Evolutionary conservation across 2,797 vertebrate genomes (phyloP).

Genomic region (Ctenosaura bakeri): DNA sequence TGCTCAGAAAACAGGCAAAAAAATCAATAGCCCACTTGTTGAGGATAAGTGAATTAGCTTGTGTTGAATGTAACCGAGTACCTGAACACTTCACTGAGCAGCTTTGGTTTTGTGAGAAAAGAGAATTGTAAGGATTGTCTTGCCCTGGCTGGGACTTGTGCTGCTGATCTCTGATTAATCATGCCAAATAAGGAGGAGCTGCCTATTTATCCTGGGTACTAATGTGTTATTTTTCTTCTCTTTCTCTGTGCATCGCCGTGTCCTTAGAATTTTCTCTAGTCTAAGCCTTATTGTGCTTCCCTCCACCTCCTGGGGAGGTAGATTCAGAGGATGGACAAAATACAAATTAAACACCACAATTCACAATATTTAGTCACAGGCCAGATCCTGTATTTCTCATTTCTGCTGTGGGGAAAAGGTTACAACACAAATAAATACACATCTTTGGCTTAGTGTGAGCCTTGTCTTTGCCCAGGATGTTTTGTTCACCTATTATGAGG

Average conservation of each 20-base stretch:
- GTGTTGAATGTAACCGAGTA: slow-evolving; percentile 83
- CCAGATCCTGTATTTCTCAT: neutral
- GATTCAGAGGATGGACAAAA: neutral
- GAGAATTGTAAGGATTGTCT: slow-evolving; percentile 76
- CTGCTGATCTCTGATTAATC: slow-evolving; percentile 70
- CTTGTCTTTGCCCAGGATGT: too few relatives aligned
- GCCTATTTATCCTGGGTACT: slow-evolving; percentile 57
- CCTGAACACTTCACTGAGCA: slow-evolving; percentile 80
- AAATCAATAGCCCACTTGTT: slow-evolving; percentile 89
- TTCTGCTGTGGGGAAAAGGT: neutral
- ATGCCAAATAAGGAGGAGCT: slow-evolving; percentile 55
- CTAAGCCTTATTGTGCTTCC: slow-evolving; percentile 21
- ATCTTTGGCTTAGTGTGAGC: too few relatives aligned
- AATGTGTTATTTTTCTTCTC: slow-evolving; percentile 52
- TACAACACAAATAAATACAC: neutral
- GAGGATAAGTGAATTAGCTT: slow-evolving; percentile 84
- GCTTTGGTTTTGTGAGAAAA: slow-evolving; percentile 77
- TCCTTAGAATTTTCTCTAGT: neutral
- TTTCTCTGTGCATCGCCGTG: slow-evolving; percentile 14
- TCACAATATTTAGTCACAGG: neutral
- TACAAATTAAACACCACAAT: neutral
- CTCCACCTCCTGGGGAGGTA: neutral
- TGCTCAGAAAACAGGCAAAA: slow-evolving; percentile 82
- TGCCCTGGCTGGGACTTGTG: slow-evolving; percentile 54
- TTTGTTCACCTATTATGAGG: too few relatives aligned